Percentiles rank a stretch among this genome's conserved stretches.
phyloP scores from a whole-genome alignment of 2,888 invertebrate genomes.

The Pachliopta kotzebuea region DNA sequence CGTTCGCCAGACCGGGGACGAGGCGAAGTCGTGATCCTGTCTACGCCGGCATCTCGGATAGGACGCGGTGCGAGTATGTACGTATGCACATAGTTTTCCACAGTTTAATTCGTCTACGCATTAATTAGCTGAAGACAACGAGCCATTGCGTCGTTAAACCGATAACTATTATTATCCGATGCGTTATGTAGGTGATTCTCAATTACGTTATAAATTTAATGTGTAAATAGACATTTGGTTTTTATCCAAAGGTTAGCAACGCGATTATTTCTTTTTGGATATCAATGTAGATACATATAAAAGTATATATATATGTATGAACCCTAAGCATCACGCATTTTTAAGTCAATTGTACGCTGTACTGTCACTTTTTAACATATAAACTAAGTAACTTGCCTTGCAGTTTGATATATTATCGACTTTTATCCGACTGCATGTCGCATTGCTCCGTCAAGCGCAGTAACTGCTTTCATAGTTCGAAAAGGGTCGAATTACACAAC shows the following conservation, averaged over 20 bases:
- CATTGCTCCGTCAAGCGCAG: slow-evolving; percentile 28
- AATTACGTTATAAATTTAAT: slow-evolving; percentile 1
- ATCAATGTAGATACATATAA: neutral
- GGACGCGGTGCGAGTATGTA: slow-evolving; percentile 64
- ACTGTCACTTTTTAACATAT: neutral
- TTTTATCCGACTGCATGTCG: slow-evolving; percentile 27
- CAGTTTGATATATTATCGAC: slow-evolving; percentile 1
- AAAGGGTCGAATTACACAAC: slow-evolving; percentile 39
- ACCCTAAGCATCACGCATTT: neutral
- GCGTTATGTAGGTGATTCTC: slow-evolving; percentile 42
- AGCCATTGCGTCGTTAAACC: slow-evolving; percentile 39
- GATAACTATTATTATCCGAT: slow-evolving; percentile 32
- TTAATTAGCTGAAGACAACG: slow-evolving; percentile 42
- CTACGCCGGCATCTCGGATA: slow-evolving; percentile 46
- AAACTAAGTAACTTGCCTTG: neutral
- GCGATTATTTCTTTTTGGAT: too few species aligned
- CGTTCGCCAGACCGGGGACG: slow-evolving; percentile 48
- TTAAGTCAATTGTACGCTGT: neutral
- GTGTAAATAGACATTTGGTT: neutral
- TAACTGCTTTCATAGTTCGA: slow-evolving; percentile 30
- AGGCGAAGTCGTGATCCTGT: slow-evolving; percentile 51
- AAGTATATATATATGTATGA: too few species aligned
- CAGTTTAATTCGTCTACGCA: slow-evolving; percentile 41
- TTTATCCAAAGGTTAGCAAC: neutral
- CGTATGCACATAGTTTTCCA: slow-evolving; percentile 58